A percentile compares a stretch with the other conserved stretches of the same genome.
Conservation (phyloP, 2,797 vertebrate species). For the Mormyrus hasselquistii region DNA sequence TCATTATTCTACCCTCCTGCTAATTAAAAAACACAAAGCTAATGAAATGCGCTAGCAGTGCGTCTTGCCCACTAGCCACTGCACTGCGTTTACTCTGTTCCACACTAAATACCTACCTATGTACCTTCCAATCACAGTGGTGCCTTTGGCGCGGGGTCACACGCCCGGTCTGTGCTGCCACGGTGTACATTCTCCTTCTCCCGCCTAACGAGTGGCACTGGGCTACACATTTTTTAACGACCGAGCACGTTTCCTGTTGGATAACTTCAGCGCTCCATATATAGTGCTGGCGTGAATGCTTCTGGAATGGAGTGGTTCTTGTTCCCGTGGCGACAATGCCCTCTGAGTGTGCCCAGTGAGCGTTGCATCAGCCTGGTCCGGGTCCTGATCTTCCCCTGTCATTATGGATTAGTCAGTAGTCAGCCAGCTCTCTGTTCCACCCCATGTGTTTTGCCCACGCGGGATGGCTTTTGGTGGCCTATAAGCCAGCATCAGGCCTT, state of each 20-base stretch:
- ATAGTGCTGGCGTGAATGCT: background rate
- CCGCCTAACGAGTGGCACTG: background rate
- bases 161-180: background rate
- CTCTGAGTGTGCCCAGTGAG: background rate
- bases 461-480: background rate
- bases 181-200: background rate
- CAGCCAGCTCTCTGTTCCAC: background rate
- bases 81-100: constrained; percentile 51
- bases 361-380: background rate
- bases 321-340: background rate
- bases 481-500: background rate
- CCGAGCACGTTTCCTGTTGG: background rate
- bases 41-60: constrained; percentile 76
- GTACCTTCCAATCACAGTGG: constrained; percentile 5
- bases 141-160: background rate
- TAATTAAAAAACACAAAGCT: constrained; percentile 73
- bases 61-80: constrained; percentile 71
- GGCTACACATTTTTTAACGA: background rate
- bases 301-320: background rate
- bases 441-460: background rate
- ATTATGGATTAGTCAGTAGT: background rate
- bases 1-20: constrained; percentile 76
- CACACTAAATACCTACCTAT: constrained; percentile 34
- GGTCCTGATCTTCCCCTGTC: background rate
- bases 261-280: background rate